phyloP scores from a whole-genome alignment of 2,888 invertebrate genomes.

The Phlogophora meticulosa region DNA sequence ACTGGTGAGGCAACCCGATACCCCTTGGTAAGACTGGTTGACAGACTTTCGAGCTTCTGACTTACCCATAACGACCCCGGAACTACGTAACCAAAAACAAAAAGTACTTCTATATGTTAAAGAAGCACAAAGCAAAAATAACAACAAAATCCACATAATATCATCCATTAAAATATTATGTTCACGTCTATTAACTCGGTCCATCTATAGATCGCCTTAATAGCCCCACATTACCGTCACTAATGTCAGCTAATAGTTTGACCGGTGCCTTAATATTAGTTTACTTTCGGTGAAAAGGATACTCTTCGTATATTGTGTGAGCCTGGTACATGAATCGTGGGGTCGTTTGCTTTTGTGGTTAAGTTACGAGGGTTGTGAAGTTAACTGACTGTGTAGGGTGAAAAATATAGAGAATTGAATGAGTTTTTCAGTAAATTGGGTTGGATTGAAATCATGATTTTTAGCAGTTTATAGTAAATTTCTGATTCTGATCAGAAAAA shows the following conservation, averaged over 20 bases:
- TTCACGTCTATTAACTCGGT: constrained; percentile 40
- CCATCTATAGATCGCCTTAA: constrained; percentile 40
- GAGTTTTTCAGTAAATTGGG: too few species aligned
- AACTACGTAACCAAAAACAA: too few species aligned
- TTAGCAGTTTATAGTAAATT: too few species aligned
- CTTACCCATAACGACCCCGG: too few species aligned
- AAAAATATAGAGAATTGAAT: background rate
- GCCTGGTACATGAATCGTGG: background rate
- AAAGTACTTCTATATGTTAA: too few species aligned
- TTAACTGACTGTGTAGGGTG: background rate
- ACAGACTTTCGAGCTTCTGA: too few species aligned
- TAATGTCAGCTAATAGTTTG: constrained; percentile 61
- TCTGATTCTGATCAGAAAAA: too few species aligned
- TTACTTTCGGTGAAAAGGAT: constrained; percentile 52
- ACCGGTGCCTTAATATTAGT: constrained; percentile 58
- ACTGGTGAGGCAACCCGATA: too few species aligned
- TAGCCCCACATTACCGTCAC: constrained; percentile 43
- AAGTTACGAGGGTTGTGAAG: background rate
- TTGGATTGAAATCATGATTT: too few species aligned
- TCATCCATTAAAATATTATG: constrained; percentile 49
- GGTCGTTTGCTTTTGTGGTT: constrained; percentile 4
- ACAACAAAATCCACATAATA: constrained; percentile 18
- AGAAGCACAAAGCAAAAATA: background rate
- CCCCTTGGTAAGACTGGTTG: too few species aligned
- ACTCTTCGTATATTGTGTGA: constrained; percentile 29